These are phyloP conservation scores for Drosophila suboccidentalis DNA, from an alignment of 2,888 invertebrate species.

Conservation along the genomic window DNA sequence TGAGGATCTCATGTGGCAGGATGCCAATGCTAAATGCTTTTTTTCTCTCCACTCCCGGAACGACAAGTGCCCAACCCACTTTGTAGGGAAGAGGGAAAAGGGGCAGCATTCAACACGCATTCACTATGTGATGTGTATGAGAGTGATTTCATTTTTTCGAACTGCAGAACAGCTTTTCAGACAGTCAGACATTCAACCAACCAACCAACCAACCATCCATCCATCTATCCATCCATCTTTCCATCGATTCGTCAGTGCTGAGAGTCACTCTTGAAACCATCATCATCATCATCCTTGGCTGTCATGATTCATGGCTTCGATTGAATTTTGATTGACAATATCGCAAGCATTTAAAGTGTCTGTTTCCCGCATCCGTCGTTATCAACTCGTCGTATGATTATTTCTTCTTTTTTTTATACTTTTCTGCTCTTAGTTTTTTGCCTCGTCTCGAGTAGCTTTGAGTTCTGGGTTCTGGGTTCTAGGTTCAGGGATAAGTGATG, in stretches of 20 bases:
- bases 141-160: slow-evolving; percentile 68
- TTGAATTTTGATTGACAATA: slow-evolving; percentile 85
- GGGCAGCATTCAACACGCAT: slow-evolving; percentile 49
- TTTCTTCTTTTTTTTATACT: slow-evolving; percentile 23
- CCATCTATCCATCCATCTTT: slow-evolving; percentile 47
- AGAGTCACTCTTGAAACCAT: slow-evolving; percentile 66
- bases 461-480: slow-evolving; percentile 36
- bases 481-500: slow-evolving; percentile 40
- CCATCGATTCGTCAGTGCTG: slow-evolving; percentile 49
- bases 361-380: slow-evolving; percentile 77
- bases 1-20: slow-evolving; percentile 55
- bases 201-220: slow-evolving; percentile 28
- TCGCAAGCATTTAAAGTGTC: slow-evolving; percentile 84
- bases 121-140: slow-evolving; percentile 28
- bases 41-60: slow-evolving; percentile 40
- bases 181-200: slow-evolving; percentile 38
- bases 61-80: slow-evolving; percentile 44
- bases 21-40: slow-evolving; percentile 77
- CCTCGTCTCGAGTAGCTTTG: slow-evolving; percentile 26
- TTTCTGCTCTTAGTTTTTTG: slow-evolving; percentile 15
- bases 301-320: slow-evolving; percentile 81
- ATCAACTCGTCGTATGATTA: slow-evolving; percentile 27
- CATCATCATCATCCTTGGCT: slow-evolving; percentile 63
- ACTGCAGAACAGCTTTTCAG: slow-evolving; percentile 26
- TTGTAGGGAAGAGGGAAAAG: not conserved